Percentiles rank a stretch among this genome's conserved stretches.
Evolutionary conservation across 2,113 vertebrate genomes (phyloP).

Genomic region (Tragelaphus strepsiceros): DNA sequence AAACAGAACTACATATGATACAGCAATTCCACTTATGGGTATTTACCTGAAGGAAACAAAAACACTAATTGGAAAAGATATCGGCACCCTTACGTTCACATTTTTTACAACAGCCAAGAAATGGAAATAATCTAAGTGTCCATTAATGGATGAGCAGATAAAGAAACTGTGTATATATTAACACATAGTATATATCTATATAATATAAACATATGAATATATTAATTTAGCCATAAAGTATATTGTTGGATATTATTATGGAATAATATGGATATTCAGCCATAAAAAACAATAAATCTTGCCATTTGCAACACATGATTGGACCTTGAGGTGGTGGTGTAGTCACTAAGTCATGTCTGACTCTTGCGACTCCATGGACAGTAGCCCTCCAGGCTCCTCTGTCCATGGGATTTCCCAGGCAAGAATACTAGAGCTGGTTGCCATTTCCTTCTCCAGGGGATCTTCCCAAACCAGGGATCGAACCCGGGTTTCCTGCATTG

Average conservation of each 20-base stretch:
- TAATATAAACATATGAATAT: background rate
- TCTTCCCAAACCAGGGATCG: background rate
- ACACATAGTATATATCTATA: background rate
- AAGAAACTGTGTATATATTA: background rate
- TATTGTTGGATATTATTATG: background rate
- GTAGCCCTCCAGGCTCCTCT: background rate
- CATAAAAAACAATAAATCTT: background rate
- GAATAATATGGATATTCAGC: background rate
- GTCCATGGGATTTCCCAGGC: background rate
- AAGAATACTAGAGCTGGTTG: background rate
- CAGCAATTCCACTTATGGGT: background rate
- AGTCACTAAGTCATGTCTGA: background rate
- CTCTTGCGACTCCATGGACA: background rate
- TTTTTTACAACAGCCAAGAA: background rate
- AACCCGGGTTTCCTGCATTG: background rate
- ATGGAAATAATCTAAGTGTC: background rate
- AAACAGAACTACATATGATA: background rate
- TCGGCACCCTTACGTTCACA: background rate
- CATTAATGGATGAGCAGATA: background rate
- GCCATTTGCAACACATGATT: background rate
- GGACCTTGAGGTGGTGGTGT: background rate
- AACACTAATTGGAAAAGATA: background rate
- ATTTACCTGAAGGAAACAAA: background rate
- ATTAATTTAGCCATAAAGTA: background rate
- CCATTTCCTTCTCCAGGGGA: background rate